A percentile compares a stretch with the other conserved stretches of the same genome.
phyloP scores from a whole-genome alignment of 2,797 vertebrate genomes.

The Sebastes hubbsi region DNA sequence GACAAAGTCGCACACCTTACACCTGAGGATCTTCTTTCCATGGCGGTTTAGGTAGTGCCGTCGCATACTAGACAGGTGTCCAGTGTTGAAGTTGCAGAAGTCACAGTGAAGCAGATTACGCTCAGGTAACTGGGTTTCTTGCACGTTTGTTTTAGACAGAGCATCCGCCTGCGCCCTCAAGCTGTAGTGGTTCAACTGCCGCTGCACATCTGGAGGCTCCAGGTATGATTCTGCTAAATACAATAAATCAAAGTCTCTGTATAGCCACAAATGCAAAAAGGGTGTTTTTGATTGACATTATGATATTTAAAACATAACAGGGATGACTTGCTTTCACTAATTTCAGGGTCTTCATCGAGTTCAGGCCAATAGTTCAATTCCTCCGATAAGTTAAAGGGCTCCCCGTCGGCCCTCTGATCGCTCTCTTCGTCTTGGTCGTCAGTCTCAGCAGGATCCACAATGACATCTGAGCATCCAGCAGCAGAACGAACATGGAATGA shows the following conservation, averaged over 20 bases:
- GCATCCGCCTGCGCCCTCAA: slow-evolving; percentile 81
- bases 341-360: slow-evolving; percentile 30
- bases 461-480: slow-evolving; percentile 41
- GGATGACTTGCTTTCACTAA: slow-evolving; percentile 53
- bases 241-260: slow-evolving; percentile 23
- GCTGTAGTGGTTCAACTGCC: slow-evolving; percentile 90
- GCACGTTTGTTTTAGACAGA: slow-evolving; percentile 64
- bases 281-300: not conserved
- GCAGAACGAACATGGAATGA: not conserved
- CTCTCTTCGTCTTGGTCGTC: slow-evolving; percentile 84
- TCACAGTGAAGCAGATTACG: slow-evolving; percentile 88
- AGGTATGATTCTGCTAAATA: slow-evolving; percentile 83
- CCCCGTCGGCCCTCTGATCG: slow-evolving; percentile 78
- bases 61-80: slow-evolving; percentile 88
- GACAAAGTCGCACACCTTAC: slow-evolving; percentile 92
- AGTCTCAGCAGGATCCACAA: slow-evolving; percentile 77
- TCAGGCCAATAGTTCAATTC: slow-evolving; percentile 66
- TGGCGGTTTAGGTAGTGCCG: slow-evolving; percentile 91
- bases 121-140: not conserved
- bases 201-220: slow-evolving; percentile 91
- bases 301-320: not conserved
- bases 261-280: not conserved
- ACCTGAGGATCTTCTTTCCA: slow-evolving; percentile 90
- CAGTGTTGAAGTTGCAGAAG: slow-evolving; percentile 90
- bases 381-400: slow-evolving; percentile 81